Evolutionary conservation across 1,140 invertebrate species (phyloP).

Genomic region (Heliconius melpomene): DNA sequence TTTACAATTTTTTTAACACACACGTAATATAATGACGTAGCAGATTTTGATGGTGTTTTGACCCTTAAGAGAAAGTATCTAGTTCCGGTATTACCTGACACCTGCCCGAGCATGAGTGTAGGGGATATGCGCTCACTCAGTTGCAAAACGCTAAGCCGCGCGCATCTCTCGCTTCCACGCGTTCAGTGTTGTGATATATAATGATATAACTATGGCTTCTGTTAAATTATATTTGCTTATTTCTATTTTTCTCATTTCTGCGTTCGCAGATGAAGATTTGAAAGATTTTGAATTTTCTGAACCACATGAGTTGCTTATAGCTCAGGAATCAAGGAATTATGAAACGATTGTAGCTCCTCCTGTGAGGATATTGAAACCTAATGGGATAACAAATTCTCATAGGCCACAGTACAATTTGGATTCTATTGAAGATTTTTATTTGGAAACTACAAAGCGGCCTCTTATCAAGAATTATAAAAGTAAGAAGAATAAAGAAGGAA

Average conservation of each 20-base stretch:
- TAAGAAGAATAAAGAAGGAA: conserved; percentile 76
- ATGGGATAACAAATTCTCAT: conserved; percentile 74
- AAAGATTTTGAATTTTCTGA: conserved; percentile 61
- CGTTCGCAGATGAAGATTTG: conserved; percentile 50
- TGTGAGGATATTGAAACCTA: conserved; percentile 65
- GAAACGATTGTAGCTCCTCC: conserved; percentile 64
- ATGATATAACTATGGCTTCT: background rate
- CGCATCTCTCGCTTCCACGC: conserved; percentile 41
- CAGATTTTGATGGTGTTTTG: conserved; percentile 52
- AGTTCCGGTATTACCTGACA: conserved; percentile 74
- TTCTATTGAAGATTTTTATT: conserved; percentile 58
- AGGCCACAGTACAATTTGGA: conserved; percentile 75
- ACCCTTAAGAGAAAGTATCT: conserved; percentile 70
- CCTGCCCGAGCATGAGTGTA: conserved; percentile 61
- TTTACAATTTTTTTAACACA: background rate
- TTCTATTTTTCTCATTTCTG: background rate
- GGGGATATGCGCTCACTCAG: conserved; percentile 61
- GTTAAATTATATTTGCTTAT: background rate
- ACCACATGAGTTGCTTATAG: conserved; percentile 67
- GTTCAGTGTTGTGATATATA: background rate
- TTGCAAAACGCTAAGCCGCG: conserved; percentile 55
- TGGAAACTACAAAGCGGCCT: conserved; percentile 50
- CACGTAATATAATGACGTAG: conserved; percentile 28
- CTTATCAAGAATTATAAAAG: conserved; percentile 70
- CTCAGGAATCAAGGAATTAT: conserved; percentile 69